phyloP scores from a whole-genome alignment of 2,797 vertebrate genomes.

The Meriones psammophilus region DNA sequence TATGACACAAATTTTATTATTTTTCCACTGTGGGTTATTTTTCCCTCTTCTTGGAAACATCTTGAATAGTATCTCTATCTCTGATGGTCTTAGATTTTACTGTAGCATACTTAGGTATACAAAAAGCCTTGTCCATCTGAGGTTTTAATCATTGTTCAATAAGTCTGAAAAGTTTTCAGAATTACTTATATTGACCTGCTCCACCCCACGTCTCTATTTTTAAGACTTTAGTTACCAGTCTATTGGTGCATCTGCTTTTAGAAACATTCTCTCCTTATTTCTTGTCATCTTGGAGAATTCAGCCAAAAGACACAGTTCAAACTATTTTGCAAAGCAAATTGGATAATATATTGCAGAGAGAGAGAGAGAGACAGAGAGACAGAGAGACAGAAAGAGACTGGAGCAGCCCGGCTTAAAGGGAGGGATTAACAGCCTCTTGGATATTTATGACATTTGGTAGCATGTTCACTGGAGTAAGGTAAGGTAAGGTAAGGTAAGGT shows the following conservation, averaged over 20 bases:
- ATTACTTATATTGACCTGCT: background rate
- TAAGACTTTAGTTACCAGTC: background rate
- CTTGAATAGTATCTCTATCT: conserved; percentile 29
- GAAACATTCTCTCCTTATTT: background rate
- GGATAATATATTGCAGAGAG: background rate
- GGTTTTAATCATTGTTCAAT: background rate
- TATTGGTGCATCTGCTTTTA: background rate
- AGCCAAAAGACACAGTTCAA: background rate
- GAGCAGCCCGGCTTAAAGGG: background rate
- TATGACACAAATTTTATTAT: conserved; percentile 13
- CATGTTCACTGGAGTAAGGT: background rate
- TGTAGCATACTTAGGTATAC: background rate
- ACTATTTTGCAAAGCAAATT: background rate
- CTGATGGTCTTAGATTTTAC: conserved; percentile 10
- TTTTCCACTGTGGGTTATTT: conserved; percentile 3
- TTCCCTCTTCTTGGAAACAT: conserved; percentile 44
- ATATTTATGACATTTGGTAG: background rate
- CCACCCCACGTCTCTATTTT: background rate
- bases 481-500: too few species aligned
- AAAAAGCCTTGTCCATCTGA: background rate
- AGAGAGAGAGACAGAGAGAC: background rate
- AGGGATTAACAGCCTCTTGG: background rate
- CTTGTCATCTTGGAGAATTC: background rate
- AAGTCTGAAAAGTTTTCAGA: background rate
- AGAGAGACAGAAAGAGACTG: background rate